These are phyloP conservation scores for Halcyon leucocephala DNA, from an alignment of 2,797 vertebrate genomes.

Conservation along the genomic window DNA sequence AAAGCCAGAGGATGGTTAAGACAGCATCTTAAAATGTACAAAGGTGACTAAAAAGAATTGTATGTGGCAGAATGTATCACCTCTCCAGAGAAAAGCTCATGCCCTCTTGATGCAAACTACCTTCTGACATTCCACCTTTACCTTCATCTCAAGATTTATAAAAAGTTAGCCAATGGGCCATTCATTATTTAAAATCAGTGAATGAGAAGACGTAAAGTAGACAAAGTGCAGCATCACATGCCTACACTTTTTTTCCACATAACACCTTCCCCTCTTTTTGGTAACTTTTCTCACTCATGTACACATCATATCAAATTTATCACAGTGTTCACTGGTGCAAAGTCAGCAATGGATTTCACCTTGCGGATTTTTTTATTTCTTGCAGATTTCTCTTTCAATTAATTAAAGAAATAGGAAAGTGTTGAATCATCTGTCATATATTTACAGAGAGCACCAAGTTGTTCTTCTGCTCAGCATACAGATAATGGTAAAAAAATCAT, in stretches of 20 bases:
- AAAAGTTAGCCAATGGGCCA: not conserved
- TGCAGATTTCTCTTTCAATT: not conserved
- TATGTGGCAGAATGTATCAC: not conserved
- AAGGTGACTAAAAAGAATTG: not conserved
- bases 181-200: not conserved
- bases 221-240: not conserved
- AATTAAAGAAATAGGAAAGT: not conserved
- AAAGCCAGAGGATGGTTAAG: not conserved
- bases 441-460: not conserved
- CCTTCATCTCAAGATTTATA: not conserved
- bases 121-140: not conserved
- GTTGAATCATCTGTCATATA: not conserved
- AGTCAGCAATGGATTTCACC: not conserved
- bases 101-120: too few relatives aligned
- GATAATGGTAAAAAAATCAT: not conserved
- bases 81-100: not conserved
- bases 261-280: not conserved
- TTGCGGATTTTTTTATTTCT: not conserved
- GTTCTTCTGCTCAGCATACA: not conserved
- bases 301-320: not conserved
- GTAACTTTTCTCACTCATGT: not conserved
- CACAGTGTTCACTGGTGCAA: not conserved
- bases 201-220: not conserved
- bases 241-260: not conserved
- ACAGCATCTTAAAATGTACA: not conserved